phyloP scores from a whole-genome alignment of 2,113 vertebrate species.

The Shinisaurus crocodilurus region DNA sequence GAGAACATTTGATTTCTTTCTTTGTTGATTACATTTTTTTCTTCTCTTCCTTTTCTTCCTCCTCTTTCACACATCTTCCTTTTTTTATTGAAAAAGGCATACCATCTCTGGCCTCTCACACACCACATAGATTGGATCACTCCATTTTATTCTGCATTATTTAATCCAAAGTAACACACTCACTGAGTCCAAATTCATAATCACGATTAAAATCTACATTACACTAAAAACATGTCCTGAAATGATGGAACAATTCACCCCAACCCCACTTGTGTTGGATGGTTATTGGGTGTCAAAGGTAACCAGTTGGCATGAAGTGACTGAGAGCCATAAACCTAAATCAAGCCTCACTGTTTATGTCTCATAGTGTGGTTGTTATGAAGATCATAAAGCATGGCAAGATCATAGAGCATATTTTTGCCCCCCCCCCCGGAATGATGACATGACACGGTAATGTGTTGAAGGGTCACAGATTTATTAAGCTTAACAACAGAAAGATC shows the following conservation, averaged over 20 bases:
- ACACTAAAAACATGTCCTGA: background rate
- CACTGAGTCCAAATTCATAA: too few species aligned
- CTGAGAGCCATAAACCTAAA: background rate
- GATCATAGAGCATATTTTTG: too few species aligned
- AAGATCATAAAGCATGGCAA: too few species aligned
- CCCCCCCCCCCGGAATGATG: too few species aligned
- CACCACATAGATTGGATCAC: too few species aligned
- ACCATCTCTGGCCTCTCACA: background rate
- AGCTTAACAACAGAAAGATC: background rate
- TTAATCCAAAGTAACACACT: background rate
- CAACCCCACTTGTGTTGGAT: background rate
- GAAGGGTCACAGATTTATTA: background rate
- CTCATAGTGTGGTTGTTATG: background rate
- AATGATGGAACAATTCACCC: background rate
- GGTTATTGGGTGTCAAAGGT: background rate
- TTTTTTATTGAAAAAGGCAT: background rate
- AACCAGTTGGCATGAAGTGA: background rate
- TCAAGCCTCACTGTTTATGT: background rate
- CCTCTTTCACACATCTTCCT: background rate
- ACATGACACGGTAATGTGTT: too few species aligned
- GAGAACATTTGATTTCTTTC: rapidly evolving
- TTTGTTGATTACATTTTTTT: background rate
- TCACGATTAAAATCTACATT: background rate
- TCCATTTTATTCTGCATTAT: background rate
- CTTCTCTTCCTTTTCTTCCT: background rate